Base-by-base conservation (phyloP, 2,113 vertebrate species). In the Nothobranchius kuhntae region DNA sequence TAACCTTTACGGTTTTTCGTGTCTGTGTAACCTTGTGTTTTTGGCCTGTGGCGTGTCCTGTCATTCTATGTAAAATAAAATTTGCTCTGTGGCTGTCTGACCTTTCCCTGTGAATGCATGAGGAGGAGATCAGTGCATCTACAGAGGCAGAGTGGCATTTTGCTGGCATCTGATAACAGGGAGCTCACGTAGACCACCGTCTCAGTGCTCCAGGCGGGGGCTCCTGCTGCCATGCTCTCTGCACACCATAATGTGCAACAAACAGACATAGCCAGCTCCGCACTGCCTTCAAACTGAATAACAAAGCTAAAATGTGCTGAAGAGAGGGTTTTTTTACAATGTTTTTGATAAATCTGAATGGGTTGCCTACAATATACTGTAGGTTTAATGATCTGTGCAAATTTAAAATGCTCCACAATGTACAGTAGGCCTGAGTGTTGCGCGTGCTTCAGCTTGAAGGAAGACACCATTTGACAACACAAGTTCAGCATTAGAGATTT, bases 61-160 rank as follows among this genome's bases (percentile, higher is more conserved):
- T 59, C 59, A 14, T 73, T 61, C 61, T 67, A n/a, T 62, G 62
- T 14, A 58, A 82, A 48, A 58, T 35, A 59, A 64, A 54, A 78
- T 60, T 24, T 72, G 53, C 15, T 61, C 58, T 69, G 54, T 62
- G 71, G 76, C 65, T 48, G 55, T 75, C 74, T 89, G 89, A 91
- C 90, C 89, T 92, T 92, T 90, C 67, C 61, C 44, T 44, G 63
- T 63, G 74, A 80, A 77, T 77, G 73, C 53, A 62, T 68, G 84
- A 61, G 44, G 67, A 59, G 61, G 65, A 72, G 69, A 80, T 76
- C 73, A 68, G 78, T 75, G 82, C 79, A 75, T 84, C 86, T 79
- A 66, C 78, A 77, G 61, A 77, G 82, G 80, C 87, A 78, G 75
- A 76, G 12, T 85, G 81, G 77, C 80, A 83, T 85, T 81, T 81